Conservation (phyloP, 2,113 vertebrate species). For the Varanus komodoensis region DNA sequence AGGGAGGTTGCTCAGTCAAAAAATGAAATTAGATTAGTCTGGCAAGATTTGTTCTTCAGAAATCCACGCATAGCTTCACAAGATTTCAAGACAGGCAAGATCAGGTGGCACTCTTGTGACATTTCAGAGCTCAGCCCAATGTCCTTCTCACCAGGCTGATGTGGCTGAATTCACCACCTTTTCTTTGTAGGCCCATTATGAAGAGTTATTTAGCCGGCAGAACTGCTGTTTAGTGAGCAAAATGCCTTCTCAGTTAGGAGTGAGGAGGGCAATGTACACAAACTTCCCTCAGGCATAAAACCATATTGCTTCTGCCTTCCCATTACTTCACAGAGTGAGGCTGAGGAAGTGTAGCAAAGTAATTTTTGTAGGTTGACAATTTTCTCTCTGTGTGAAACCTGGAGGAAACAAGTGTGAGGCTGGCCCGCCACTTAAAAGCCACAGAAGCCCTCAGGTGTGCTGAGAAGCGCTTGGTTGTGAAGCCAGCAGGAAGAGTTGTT, state of each 20-base stretch:
- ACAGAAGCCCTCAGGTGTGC: neutral
- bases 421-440: neutral
- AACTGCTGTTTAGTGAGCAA: neutral
- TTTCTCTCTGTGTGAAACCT: neutral
- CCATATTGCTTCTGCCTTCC: neutral
- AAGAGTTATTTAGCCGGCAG: neutral
- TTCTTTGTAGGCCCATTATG: neutral
- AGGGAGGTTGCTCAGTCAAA: too few relatives aligned
- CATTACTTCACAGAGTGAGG: neutral
- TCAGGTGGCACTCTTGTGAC: neutral
- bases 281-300: neutral
- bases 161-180: neutral
- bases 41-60: too few relatives aligned
- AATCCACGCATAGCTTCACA: neutral
- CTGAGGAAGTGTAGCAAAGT: conserved; percentile 8
- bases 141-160: neutral
- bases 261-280: neutral
- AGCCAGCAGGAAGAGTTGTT: neutral
- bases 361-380: conserved; percentile 21
- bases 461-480: neutral
- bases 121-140: neutral
- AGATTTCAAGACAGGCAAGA: neutral
- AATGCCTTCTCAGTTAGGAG: neutral
- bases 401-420: neutral
- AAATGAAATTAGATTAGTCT: too few relatives aligned